Evolutionary conservation across 2,888 invertebrate genomes (phyloP), one percentile per base, ranked within the genome.

Genomic region (Diachrysia chrysitis): DNA sequence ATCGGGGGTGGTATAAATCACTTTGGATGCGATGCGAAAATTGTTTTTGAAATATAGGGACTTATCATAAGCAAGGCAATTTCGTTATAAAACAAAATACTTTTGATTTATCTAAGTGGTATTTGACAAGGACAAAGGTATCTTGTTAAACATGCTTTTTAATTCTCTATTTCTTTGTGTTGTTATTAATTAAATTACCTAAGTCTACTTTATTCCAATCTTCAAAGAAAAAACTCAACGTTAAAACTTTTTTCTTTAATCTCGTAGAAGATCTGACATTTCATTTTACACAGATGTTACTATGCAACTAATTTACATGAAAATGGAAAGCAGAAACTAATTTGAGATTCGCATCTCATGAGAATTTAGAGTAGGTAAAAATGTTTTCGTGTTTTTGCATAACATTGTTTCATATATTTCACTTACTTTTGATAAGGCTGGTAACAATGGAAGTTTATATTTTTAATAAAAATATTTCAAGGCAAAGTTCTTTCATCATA

Each of bases 311-410:
- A 85, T 84, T 82, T 84, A 76, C 82, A 83, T 85, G 74, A 81
- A 79, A 83, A 83, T 86, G 76, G 80, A 77, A 78, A 79, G 58
- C 69, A 67, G 76, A 83, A 85, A 81, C 78, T 83, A 84, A 86
- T 85, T 84, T 84, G 56, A 55, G 63, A 66, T 63, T 64, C 53
- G 54, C 63, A 71, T 48, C 76, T 67, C 66, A 54, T 23, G 59
- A 63, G 77, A 68, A 60, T 64, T 51, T 14, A 54, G 37, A 21
- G 46, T 10, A n/a, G n/a, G n/a, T n/a, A 55, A 60, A 67, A 56
- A 60, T 32, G 5, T 37, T 42, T 32, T 12, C 32, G 23, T 29
- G 35, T 46, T 64, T 54, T 17, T 32, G 37, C 17, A 32, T 58
- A 51, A 58, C 54, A 53, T 46, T 48, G 46, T 42, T 60, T 25